Conservation (phyloP, 2,888 invertebrate species). For the Callyntrura guangdongensis region DNA sequence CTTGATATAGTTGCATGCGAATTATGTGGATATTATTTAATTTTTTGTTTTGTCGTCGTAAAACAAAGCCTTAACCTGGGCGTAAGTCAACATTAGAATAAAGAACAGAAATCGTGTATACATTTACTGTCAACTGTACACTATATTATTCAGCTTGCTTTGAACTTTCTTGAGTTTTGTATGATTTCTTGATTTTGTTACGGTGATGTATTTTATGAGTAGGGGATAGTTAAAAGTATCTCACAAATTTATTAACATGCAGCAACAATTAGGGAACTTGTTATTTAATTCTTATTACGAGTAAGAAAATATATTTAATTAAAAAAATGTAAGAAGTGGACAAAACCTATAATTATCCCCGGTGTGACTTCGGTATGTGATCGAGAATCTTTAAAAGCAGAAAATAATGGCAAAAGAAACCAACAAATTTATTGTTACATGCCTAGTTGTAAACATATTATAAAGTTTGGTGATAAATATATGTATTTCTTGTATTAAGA, state of each 20-base stretch:
- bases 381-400: conserved; percentile 26
- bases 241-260: neutral
- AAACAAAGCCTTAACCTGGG: too few relatives aligned
- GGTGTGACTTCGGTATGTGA: conserved; percentile 74
- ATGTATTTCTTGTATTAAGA: conserved; percentile 67
- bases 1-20: neutral
- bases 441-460: neutral
- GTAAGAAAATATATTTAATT: neutral
- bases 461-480: neutral
- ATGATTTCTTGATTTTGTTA: neutral
- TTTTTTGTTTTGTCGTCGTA: too few relatives aligned
- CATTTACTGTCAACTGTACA: too few relatives aligned
- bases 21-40: too few relatives aligned
- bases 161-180: neutral
- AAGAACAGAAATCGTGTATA: too few relatives aligned
- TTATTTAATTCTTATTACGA: neutral
- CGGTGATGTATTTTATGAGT: neutral
- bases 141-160: too few relatives aligned
- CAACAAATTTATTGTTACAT: neutral
- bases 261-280: neutral
- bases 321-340: neutral
- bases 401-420: neutral
- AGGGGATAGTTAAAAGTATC: neutral
- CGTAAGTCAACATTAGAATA: too few relatives aligned
- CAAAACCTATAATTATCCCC: conserved; percentile 33